Percentiles rank a stretch among this genome's conserved stretches.
phyloP scores from a whole-genome alignment of 2,113 vertebrate genomes.

The Sarotherodon lohbergeri region DNA sequence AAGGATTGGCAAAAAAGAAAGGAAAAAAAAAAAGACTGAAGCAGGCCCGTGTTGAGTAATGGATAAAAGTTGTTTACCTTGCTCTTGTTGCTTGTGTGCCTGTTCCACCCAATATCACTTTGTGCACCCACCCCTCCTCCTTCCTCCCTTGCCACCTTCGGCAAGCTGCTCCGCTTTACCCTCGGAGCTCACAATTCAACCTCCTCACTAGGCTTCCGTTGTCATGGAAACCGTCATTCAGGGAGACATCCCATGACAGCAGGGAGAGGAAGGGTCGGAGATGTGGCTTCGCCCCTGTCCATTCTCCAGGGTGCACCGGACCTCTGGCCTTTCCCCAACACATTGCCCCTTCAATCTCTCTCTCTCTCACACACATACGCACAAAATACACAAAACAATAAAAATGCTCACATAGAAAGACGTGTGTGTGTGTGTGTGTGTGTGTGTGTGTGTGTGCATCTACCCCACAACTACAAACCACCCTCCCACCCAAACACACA shows the following conservation, averaged over 20 bases:
- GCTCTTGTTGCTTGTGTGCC: constrained; percentile 8
- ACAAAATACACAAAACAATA: not conserved
- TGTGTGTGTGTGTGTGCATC: not conserved
- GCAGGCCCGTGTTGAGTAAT: constrained; percentile 30
- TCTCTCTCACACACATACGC: not conserved
- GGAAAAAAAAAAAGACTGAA: not conserved
- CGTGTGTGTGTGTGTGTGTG: not conserved
- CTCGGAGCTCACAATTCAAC: constrained; percentile 47
- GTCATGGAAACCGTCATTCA: constrained; percentile 70
- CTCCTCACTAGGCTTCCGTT: constrained; percentile 52
- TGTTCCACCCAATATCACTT: constrained; percentile 45
- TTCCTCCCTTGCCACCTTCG: constrained; percentile 19
- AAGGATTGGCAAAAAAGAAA: not conserved
- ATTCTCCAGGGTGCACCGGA: constrained; percentile 38
- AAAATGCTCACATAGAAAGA: not conserved
- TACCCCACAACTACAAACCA: not conserved
- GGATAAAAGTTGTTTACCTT: constrained; percentile 59
- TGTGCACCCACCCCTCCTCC: not conserved
- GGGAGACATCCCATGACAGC: constrained; percentile 68
- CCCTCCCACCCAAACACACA: not conserved
- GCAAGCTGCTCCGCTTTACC: constrained; percentile 36
- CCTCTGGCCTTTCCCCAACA: constrained; percentile 33
- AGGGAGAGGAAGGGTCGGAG: constrained; percentile 4
- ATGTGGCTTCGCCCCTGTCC: constrained; percentile 33
- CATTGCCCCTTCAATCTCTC: not conserved